Conservation (phyloP, 2,797 vertebrate species). For the Choloepus didactylus region DNA sequence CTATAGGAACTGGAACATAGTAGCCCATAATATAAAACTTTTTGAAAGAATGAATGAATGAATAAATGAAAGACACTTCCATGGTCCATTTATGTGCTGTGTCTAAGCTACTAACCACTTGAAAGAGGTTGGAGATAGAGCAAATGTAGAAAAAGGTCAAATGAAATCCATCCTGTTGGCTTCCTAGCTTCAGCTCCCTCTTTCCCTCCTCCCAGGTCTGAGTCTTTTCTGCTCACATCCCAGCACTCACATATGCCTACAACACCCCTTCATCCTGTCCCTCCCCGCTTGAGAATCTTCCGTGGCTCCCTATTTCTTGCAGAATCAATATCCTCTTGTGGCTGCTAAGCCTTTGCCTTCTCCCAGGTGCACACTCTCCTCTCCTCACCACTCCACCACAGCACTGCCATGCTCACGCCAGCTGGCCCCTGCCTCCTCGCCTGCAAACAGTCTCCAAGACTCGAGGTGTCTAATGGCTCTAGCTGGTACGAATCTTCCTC, state of each 20-base stretch:
- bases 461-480: neutral
- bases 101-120: neutral
- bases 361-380: neutral
- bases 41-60: neutral
- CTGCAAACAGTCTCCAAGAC: neutral
- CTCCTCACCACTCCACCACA: neutral
- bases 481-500: neutral
- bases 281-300: neutral
- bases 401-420: neutral
- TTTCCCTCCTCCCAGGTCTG: neutral
- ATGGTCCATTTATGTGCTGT: accelerated
- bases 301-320: neutral
- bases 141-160: neutral
- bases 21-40: neutral
- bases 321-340: neutral
- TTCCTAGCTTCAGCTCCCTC: neutral
- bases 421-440: neutral
- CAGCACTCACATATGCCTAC: neutral
- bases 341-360: neutral
- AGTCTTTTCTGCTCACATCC: neutral
- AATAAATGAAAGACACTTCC: neutral
- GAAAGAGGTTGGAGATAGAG: neutral
- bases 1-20: neutral
- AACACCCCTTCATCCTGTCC: neutral
- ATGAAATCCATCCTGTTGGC: neutral